A percentile compares a stretch with the other conserved stretches of the same genome.
These are phyloP conservation scores for Florisuga fusca DNA, from an alignment of 2,797 vertebrate species.

Conservation along the genomic window DNA sequence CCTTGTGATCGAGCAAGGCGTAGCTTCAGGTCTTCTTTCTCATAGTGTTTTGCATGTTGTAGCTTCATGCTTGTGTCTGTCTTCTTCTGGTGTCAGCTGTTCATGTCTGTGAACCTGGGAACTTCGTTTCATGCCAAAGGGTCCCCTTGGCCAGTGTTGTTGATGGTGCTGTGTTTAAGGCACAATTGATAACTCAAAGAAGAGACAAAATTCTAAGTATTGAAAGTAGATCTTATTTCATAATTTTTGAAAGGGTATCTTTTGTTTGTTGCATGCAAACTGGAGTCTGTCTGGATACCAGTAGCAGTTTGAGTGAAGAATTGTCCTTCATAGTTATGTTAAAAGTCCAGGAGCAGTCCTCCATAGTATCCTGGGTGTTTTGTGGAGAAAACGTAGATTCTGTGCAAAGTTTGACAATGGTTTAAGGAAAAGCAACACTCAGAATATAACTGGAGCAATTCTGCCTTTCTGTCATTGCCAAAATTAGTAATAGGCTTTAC, in stretches of 20 bases:
- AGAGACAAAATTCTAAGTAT: background rate
- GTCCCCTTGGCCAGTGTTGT: background rate
- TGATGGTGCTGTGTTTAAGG: background rate
- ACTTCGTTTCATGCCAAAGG: accelerated
- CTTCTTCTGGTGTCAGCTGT: background rate
- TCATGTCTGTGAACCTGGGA: background rate
- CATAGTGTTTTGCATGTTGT: background rate
- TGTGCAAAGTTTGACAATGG: background rate
- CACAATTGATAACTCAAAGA: background rate
- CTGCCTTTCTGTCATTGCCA: background rate
- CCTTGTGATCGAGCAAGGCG: accelerated
- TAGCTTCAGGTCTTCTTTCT: background rate
- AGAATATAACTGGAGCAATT: background rate
- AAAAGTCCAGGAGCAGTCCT: background rate
- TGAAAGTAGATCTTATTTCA: background rate
- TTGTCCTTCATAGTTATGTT: background rate
- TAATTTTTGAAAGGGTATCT: background rate
- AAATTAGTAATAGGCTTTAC: background rate
- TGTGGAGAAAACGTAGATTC: background rate
- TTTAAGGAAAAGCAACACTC: background rate
- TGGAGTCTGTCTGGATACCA: accelerated
- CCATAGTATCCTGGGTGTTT: background rate
- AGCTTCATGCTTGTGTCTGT: accelerated
- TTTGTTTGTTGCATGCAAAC: accelerated
- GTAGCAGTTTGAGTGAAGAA: background rate